These are phyloP conservation scores for Tolmerus cingulatus DNA, from an alignment of 2,888 invertebrate species.

Conservation along the genomic window DNA sequence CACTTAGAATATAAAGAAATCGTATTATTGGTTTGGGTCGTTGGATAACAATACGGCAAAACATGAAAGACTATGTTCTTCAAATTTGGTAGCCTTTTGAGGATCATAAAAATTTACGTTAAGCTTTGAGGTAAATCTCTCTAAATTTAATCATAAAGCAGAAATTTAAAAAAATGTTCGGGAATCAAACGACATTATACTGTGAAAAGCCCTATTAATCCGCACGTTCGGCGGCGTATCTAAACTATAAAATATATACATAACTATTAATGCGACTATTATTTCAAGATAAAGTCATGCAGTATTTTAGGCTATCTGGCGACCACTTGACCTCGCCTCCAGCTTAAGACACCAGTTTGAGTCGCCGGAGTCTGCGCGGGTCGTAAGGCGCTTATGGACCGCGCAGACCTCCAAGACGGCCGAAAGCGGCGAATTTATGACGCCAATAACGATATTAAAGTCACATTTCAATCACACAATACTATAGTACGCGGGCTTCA, in stretches of 20 bases:
- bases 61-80: not conserved
- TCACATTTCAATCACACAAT: slow-evolving; percentile 58
- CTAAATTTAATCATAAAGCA: not conserved
- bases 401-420: slow-evolving; percentile 45
- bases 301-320: not conserved
- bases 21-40: not conserved
- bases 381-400: not conserved
- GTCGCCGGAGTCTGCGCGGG: not conserved
- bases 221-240: not conserved
- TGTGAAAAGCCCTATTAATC: not conserved
- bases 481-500: slow-evolving; percentile 53
- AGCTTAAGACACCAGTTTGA: not conserved
- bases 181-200: not conserved
- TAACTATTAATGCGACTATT: not conserved
- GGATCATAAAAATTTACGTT: not conserved
- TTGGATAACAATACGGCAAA: not conserved
- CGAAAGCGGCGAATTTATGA: slow-evolving; percentile 54
- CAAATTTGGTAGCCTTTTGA: not conserved
- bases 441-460: slow-evolving; percentile 57
- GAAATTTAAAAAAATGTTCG: not conserved
- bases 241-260: not conserved
- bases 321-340: slow-evolving; percentile 6
- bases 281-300: not conserved
- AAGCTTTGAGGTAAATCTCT: not conserved
- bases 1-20: not conserved